Conservation (phyloP, 2,888 invertebrate genomes). For the Psylliodes chrysocephalus region DNA sequence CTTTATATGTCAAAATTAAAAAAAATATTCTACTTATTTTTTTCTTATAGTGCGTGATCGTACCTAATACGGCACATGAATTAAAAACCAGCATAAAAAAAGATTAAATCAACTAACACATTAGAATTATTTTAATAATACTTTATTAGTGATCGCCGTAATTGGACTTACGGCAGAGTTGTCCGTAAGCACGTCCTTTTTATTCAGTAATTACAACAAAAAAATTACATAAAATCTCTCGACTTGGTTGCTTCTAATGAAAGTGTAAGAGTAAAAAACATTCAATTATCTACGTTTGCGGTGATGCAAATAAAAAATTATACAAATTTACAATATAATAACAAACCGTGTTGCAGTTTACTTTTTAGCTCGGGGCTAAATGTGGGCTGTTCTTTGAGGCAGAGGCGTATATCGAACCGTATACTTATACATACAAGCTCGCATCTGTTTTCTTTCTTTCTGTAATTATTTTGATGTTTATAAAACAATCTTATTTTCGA, state of each 20-base stretch:
- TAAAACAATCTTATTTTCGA: too few relatives aligned
- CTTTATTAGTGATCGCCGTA: slow-evolving; percentile 3
- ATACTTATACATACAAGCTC: too few relatives aligned
- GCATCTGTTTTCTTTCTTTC: too few relatives aligned
- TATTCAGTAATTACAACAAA: slow-evolving; percentile 30
- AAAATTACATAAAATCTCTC: slow-evolving; percentile 31
- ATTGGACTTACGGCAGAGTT: slow-evolving; percentile 3
- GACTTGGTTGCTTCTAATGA: slow-evolving; percentile 27
- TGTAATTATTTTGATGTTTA: too few relatives aligned
- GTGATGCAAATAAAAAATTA: slow-evolving; percentile 41
- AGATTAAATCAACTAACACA: slow-evolving; percentile 22
- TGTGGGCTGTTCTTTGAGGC: slow-evolving; percentile 2
- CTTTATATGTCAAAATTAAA: too few relatives aligned
- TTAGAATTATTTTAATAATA: slow-evolving; percentile 27
- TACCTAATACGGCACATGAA: too few relatives aligned
- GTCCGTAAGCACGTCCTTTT: slow-evolving; percentile 25
- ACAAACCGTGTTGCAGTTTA: slow-evolving; percentile 32
- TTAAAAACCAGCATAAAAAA: slow-evolving; percentile 4
- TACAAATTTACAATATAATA: slow-evolving; percentile 38
- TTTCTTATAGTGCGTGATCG: too few relatives aligned
- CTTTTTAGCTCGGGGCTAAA: slow-evolving; percentile 27
- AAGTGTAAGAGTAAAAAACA: slow-evolving; percentile 34
- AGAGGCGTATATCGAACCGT: slow-evolving; percentile 22
- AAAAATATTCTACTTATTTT: too few relatives aligned
- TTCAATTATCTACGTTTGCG: slow-evolving; percentile 34